These are phyloP conservation scores for Myodes glareolus DNA, from an alignment of 2,113 vertebrate species.

Conservation along the genomic window DNA sequence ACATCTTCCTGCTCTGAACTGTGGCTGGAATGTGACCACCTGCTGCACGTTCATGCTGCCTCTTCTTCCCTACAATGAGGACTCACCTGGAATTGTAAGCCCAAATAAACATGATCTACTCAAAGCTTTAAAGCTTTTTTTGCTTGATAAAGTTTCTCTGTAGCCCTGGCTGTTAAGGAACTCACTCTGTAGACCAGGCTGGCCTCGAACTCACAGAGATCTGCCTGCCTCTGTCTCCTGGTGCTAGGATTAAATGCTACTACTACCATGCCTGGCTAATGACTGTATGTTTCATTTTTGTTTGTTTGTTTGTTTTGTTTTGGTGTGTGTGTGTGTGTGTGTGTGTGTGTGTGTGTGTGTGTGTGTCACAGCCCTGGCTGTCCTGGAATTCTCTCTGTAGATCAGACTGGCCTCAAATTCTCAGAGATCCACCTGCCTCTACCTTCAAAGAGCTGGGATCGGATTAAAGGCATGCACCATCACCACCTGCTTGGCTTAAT, in stretches of 20 bases:
- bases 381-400: not conserved
- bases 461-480: not conserved
- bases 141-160: not conserved
- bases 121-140: not conserved
- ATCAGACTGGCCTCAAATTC: not conserved
- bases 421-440: not conserved
- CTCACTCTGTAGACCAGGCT: not conserved
- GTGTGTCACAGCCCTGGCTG: not conserved
- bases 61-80: not conserved
- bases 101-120: not conserved
- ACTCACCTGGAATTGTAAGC: not conserved
- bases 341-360: no score
- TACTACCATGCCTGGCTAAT: not conserved
- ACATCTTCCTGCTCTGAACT: not conserved
- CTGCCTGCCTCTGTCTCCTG: not conserved
- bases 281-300: not conserved
- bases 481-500: not conserved
- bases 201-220: not conserved
- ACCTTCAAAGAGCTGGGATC: not conserved
- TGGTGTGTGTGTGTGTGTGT: no score
- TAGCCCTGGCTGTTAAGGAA: not conserved
- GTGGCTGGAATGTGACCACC: not conserved
- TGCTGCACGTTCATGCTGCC: not conserved
- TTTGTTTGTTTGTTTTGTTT: no score
- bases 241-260: not conserved